Base-by-base conservation (phyloP, 2,797 vertebrate genomes). In the Tragopan temminckii region DNA sequence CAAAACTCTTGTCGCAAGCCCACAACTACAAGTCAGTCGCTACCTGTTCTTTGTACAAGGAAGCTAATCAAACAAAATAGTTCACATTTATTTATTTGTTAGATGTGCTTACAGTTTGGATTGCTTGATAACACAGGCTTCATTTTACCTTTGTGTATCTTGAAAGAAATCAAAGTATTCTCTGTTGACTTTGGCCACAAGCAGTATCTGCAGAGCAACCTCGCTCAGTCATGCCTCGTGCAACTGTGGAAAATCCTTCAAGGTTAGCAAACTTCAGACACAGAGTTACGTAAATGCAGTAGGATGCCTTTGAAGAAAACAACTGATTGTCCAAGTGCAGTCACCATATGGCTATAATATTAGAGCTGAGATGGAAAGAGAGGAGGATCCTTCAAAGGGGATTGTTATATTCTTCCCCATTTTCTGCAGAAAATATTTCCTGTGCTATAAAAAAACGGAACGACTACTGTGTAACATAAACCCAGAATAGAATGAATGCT, bases 91-190 rank as follows among this genome's bases (percentile, higher is more conserved):
- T 97, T 97, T 98, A 58, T 80, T 71, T 80, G 71, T 80, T 71
- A n/a, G 97, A 98, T 98, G 96, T 98, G 94, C 96, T 96, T 97
- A 89, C 94, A 97, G 96, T 95, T 95, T 97, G 94, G 97, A 97
- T 96, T 97, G 97, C 96, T 97, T 98, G 97, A 97, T 96, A 98
- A 98, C 98, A 98, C 97, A 98, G 89, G 88, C 97, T 97, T 98
- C 97, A 96, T 97, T 97, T 97, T 98, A 97, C 98, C 98, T 97
- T 95, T 96, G 97, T 97, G 97, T 97, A 94, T 96, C 50, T 95
- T 93, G 89, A 80, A 97, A 96, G 97, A 97, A 97, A 96, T 94
- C 85, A 95, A 97, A 97, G 97, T 97, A 88, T 95, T 93, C 92
- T 86, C 83, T 96, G 97, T 98, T 98, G 97, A 97, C 95, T 97